phyloP scores from a whole-genome alignment of 2,797 vertebrate genomes.

The Anguilla marmorata region DNA sequence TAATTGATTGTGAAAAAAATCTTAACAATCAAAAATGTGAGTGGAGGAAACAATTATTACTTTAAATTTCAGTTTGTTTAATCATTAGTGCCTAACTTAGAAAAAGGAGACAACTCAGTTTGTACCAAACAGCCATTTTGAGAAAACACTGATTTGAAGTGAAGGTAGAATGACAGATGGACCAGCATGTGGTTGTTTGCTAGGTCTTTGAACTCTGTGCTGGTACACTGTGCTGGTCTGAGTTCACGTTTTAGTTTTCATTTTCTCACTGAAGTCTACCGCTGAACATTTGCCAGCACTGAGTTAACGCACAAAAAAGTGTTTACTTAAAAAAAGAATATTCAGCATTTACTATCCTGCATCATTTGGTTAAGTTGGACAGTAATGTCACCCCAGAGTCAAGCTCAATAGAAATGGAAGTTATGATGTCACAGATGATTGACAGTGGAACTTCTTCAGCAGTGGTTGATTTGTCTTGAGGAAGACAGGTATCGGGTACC shows the following conservation, averaged over 20 bases:
- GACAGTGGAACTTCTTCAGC: neutral
- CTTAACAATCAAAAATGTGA: neutral
- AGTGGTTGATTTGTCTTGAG: neutral
- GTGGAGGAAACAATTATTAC: neutral
- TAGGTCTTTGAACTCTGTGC: neutral
- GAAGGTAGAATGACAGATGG: neutral
- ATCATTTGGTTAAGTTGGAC: neutral
- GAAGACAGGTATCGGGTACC: neutral
- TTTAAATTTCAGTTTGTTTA: neutral
- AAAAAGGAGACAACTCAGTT: neutral
- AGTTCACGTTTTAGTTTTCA: too few relatives aligned
- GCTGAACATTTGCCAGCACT: neutral
- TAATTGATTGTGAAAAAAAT: too few relatives aligned
- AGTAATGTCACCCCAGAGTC: neutral
- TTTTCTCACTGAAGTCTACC: too few relatives aligned
- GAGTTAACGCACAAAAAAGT: neutral
- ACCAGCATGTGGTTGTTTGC: neutral
- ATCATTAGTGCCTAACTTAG: neutral
- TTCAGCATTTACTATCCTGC: too few relatives aligned
- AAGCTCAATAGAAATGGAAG: neutral
- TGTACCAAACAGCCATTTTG: neutral
- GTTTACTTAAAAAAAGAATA: too few relatives aligned
- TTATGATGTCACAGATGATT: neutral
- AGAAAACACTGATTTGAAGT: neutral
- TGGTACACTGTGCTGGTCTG: neutral